phyloP scores from a whole-genome alignment of 2,113 vertebrate species.

The Callaeas wilsoni region DNA sequence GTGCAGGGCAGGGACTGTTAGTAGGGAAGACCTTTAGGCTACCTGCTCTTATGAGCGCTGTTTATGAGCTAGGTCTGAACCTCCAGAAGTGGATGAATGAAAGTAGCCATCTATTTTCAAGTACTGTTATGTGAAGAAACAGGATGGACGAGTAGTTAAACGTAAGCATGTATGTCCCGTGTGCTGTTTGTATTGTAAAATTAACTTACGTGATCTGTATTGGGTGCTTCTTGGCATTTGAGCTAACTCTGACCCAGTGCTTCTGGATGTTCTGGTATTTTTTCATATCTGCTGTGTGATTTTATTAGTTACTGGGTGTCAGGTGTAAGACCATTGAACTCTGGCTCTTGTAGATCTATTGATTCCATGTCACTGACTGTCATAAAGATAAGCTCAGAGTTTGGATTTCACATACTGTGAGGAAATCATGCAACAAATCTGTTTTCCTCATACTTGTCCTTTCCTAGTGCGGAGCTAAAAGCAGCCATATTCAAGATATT shows the following conservation, averaged over 20 bases:
- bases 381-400: not conserved
- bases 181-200: not conserved
- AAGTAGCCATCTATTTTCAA: not conserved
- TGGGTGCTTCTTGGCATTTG: not conserved
- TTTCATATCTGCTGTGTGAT: accelerated
- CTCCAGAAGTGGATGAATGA: not conserved
- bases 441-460: not conserved
- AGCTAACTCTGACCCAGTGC: not conserved
- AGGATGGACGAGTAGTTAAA: not conserved
- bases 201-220: accelerated
- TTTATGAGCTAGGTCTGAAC: not conserved
- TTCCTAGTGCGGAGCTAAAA: not conserved
- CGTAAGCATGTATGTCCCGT: accelerated
- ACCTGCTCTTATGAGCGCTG: accelerated
- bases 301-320: not conserved
- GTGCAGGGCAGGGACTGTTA: accelerated
- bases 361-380: not conserved
- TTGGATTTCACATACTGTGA: not conserved
- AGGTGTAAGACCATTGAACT: not conserved
- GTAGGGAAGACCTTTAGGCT: not conserved
- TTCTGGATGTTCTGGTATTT: not conserved
- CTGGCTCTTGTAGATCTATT: not conserved
- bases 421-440: not conserved
- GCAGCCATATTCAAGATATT: not conserved
- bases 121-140: not conserved